Evolutionary conservation across 2,797 vertebrate species (phyloP).

Genomic region (Anguilla marmorata): DNA sequence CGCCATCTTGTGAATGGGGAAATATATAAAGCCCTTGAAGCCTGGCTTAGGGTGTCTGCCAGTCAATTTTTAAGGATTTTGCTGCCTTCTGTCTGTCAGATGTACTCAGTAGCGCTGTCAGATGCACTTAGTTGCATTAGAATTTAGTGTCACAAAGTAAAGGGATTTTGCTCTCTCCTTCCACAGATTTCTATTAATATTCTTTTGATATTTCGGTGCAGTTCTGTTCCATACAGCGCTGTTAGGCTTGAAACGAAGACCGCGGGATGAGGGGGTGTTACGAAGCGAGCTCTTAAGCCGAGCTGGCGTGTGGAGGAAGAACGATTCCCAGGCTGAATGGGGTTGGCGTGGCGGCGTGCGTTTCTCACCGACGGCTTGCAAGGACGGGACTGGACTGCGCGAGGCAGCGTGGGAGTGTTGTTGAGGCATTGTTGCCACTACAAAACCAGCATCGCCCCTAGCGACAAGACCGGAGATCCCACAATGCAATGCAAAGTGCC

Average conservation of each 20-base stretch:
- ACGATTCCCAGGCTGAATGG: conserved; percentile 9
- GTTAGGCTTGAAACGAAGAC: background rate
- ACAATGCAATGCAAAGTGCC: conserved; percentile 4
- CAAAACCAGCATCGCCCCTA: conserved; percentile 19
- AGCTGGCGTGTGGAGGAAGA: conserved; percentile 5
- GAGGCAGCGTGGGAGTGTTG: conserved; percentile 33
- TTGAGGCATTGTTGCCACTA: conserved; percentile 22
- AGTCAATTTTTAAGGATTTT: background rate
- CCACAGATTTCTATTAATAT: conserved; percentile 10
- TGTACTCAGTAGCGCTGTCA: background rate
- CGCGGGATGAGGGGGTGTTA: background rate
- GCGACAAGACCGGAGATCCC: conserved; percentile 10
- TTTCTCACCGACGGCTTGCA: conserved; percentile 22
- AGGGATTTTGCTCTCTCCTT: conserved; percentile 1
- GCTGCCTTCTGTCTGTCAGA: background rate
- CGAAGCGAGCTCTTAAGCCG: background rate
- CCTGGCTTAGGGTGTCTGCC: background rate
- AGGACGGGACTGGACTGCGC: conserved; percentile 26
- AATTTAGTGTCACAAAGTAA: background rate
- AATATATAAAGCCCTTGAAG: background rate
- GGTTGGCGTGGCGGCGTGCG: conserved; percentile 13
- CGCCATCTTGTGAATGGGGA: background rate
- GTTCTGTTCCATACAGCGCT: background rate
- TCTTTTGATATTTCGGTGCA: background rate
- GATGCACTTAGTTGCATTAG: background rate